Conservation (phyloP, 2,888 invertebrate species). For the Lasiommata megera region DNA sequence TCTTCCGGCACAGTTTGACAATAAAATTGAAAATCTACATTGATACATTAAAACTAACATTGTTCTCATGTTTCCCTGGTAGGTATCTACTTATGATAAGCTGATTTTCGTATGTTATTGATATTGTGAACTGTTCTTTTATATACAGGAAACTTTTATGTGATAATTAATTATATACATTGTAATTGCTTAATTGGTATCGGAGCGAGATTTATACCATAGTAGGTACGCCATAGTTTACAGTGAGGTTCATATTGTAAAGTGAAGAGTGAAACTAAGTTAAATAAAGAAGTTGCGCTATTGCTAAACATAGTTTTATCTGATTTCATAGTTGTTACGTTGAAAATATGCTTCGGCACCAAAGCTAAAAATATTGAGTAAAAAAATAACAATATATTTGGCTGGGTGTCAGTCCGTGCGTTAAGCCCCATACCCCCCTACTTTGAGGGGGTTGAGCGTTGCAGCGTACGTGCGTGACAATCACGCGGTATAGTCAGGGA, state of each 20-base stretch:
- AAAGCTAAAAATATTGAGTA: neutral
- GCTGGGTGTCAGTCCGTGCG: conserved; percentile 53
- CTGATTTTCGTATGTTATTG: too few relatives aligned
- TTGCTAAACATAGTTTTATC: too few relatives aligned
- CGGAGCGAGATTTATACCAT: too few relatives aligned
- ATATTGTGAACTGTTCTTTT: too few relatives aligned
- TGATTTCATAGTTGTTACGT: neutral
- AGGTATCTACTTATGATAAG: too few relatives aligned
- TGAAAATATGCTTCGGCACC: neutral
- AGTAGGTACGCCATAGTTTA: too few relatives aligned
- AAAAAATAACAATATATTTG: conserved; percentile 6
- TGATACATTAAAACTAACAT: neutral
- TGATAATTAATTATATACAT: too few relatives aligned
- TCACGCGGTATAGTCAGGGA: conserved; percentile 70
- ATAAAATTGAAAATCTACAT: neutral
- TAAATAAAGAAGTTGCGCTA: too few relatives aligned
- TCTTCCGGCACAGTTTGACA: conserved; percentile 14
- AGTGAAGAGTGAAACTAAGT: too few relatives aligned
- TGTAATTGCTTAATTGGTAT: too few relatives aligned
- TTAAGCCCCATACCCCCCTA: conserved; percentile 37
- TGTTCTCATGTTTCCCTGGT: neutral
- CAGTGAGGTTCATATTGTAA: too few relatives aligned
- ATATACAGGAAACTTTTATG: too few relatives aligned
- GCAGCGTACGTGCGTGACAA: conserved; percentile 79
- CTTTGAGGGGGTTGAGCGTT: conserved; percentile 30